Conservation (phyloP, 2,113 vertebrate species). For the Columba janthina region DNA sequence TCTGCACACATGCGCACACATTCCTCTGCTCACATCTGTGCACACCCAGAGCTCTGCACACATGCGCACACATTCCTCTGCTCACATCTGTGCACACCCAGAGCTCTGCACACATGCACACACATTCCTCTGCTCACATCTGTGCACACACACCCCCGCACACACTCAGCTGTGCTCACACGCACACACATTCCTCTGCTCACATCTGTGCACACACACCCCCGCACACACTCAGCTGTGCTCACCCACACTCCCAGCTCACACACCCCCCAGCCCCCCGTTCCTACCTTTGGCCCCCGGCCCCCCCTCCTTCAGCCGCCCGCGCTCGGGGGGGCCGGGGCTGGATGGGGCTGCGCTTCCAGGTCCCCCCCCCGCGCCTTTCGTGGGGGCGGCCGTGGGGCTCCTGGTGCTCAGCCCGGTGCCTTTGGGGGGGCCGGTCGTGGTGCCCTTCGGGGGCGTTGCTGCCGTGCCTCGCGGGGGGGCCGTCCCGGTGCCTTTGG, state of each 20-base stretch:
- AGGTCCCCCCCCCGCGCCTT: no score
- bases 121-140: no score
- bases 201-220: neutral
- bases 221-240: neutral
- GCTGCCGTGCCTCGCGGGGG: neutral
- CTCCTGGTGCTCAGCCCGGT: no score
- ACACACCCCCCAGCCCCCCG: neutral
- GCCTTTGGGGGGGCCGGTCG: no score
- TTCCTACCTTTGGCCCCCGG: neutral
- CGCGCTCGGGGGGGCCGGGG: neutral
- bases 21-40: neutral
- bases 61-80: no score
- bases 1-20: neutral
- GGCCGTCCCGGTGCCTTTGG: neutral
- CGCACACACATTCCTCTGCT: neutral
- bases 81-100: no score
- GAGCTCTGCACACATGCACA: no score
- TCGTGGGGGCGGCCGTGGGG: neutral
- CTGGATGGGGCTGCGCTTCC: neutral
- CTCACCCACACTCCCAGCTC: neutral
- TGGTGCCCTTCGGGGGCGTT: neutral
- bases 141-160: neutral
- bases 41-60: neutral
- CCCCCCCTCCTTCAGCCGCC: neutral
- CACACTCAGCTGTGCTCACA: no score